Evolutionary conservation across 1,140 invertebrate genomes (phyloP).

Genomic region (Cotesia vestalis): DNA sequence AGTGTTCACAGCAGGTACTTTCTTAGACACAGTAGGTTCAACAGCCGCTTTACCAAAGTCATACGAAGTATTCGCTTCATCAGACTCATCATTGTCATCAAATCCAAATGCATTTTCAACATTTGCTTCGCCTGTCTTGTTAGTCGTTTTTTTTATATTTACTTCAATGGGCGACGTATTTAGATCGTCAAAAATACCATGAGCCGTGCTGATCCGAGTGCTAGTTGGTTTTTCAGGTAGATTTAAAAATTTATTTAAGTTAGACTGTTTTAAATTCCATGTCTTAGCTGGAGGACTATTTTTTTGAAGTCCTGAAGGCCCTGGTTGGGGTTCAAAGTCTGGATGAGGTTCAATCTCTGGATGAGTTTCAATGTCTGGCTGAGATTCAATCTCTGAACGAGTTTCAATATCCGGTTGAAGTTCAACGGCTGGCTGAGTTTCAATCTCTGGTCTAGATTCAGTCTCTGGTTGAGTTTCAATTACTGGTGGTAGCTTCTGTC

Average conservation of each 20-base stretch:
- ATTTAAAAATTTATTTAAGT: constrained; percentile 52
- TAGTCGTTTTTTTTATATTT: constrained; percentile 17
- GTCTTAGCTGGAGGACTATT: constrained; percentile 12
- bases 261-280: constrained; percentile 47
- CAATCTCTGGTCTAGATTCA: too few species aligned
- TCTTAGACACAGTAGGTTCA: background rate
- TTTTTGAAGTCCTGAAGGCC: constrained; percentile 40
- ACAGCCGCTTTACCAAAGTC: constrained; percentile 6
- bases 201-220: constrained; percentile 43
- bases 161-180: constrained; percentile 43
- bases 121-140: constrained; percentile 26
- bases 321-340: constrained; percentile 32
- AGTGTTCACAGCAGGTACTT: background rate
- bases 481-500: too few species aligned
- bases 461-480: too few species aligned
- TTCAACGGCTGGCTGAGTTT: too few species aligned
- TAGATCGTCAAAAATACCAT: constrained; percentile 53
- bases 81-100: constrained; percentile 39
- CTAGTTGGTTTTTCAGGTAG: constrained; percentile 48
- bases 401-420: too few species aligned
- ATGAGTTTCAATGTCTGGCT: background rate
- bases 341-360: background rate
- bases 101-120: constrained; percentile 53
- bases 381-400: too few species aligned
- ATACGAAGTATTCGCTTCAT: constrained; percentile 17